Base-by-base conservation (phyloP, 2,797 vertebrate species). In the Buceros bicornis region DNA sequence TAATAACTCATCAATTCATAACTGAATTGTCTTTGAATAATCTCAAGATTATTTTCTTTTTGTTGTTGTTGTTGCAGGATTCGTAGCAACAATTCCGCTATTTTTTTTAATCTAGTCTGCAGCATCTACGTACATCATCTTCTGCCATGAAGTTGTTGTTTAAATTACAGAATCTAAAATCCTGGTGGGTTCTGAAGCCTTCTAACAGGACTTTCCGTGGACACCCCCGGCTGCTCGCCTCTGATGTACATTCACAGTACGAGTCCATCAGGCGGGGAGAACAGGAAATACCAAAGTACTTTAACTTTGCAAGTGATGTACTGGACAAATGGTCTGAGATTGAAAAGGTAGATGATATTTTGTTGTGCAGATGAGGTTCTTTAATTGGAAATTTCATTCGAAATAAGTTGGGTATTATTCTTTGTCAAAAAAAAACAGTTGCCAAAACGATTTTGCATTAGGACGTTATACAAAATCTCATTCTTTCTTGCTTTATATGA, bases 231-330 rank as follows among this genome's bases (percentile, higher is more conserved):
- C 66, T 92, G 18, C 78, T 96, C 40, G 29, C 15, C 25, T 96
- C 97, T 43, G 96, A 98, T 69, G 96, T 98, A 5, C 91, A 98
- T 57, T 85, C 96, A 14, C 97, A 97, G 29, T 98, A 98, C 0
- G 84, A 98, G 65, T 80, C 94, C 4, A 5, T 97, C 71, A 97
- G 88, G 31, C 80, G 12, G 12, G 98, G 97, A 10, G 90, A 94
- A 43, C 94, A 97, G 40, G 90, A 96, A 73, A 81, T 98, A 33
- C 98, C 98, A 4, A 62, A 97, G 20, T 95, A 97, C 69, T 99
- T 98, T 69, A 99, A 99, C 95, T 99, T 98, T 85, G 98, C 98
- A 48, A 97, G 90, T 56, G 98, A 99, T 60, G 98, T 99, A 11
- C 81, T 99, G 31, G 98, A 98, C 73, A 97, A 95, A 48, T 99